Conservation (phyloP, 2,797 vertebrate genomes). For the Loriculus beryllinus region DNA sequence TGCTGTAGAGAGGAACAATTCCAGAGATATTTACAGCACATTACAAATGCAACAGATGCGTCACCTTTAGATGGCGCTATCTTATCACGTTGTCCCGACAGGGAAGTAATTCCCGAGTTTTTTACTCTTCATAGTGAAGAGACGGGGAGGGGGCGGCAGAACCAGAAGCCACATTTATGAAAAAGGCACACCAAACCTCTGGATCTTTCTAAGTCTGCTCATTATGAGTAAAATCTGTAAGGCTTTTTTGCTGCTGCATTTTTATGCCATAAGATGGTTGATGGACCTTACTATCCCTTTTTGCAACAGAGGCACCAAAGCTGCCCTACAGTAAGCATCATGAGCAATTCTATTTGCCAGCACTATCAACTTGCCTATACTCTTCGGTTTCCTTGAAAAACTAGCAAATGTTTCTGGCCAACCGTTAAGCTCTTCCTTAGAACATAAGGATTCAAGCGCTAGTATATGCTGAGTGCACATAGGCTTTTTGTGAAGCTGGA, state of each 20-base stretch:
- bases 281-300: not conserved
- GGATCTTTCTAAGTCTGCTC: not conserved
- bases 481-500: not conserved
- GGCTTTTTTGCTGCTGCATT: not conserved
- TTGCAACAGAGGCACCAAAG: not conserved
- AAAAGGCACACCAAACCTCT: fast-evolving
- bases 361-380: not conserved
- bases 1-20: not conserved
- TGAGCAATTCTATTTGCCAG: not conserved
- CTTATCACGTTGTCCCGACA: not conserved
- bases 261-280: not conserved
- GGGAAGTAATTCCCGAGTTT: not conserved
- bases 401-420: not conserved
- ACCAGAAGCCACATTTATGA: not conserved
- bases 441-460: not conserved
- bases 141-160: fast-evolving
- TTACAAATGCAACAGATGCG: not conserved
- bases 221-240: not conserved
- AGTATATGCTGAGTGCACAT: fast-evolving
- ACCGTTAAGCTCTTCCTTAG: not conserved
- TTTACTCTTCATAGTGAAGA: not conserved
- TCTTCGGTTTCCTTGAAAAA: not conserved
- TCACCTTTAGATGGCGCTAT: conserved; percentile 41
- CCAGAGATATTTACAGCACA: fast-evolving
- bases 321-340: not conserved